Conservation (phyloP, 2,888 invertebrate genomes). For the Leptinotarsa rubiginosa region DNA sequence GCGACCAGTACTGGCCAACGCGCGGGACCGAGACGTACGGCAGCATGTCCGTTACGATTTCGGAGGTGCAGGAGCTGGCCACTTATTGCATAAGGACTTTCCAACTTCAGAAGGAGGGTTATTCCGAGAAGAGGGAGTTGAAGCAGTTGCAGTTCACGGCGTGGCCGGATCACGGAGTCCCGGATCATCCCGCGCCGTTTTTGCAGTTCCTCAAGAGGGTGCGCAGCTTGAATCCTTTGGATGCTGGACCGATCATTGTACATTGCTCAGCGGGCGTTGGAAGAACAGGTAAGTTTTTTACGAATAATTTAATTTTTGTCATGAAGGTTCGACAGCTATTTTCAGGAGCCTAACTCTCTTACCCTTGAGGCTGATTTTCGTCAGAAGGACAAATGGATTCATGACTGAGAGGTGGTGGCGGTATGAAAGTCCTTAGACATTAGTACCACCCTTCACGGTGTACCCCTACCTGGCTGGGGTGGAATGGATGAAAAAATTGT, state of each 20-base stretch:
- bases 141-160: constrained; percentile 99
- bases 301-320: neutral
- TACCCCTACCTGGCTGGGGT: too few relatives aligned
- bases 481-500: too few relatives aligned
- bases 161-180: constrained; percentile 99
- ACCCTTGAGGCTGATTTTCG: too few relatives aligned
- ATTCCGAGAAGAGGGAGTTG: constrained; percentile 90
- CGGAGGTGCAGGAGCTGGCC: constrained; percentile 95
- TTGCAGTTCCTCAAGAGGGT: constrained; percentile 96
- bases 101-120: constrained; percentile 84
- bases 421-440: too few relatives aligned
- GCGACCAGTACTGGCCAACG: constrained; percentile 98
- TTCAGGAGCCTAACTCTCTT: too few relatives aligned
- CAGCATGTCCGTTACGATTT: constrained; percentile 91
- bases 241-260: constrained; percentile 93
- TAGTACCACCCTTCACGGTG: too few relatives aligned
- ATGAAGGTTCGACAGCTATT: too few relatives aligned
- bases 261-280: constrained; percentile 85
- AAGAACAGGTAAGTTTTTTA: constrained; percentile 61
- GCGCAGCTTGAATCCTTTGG: constrained; percentile 88
- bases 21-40: constrained; percentile 96
- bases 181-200: constrained; percentile 98
- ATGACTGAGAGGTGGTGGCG: too few relatives aligned
- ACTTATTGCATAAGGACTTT: constrained; percentile 99
- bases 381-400: too few relatives aligned